These are phyloP conservation scores for Neocrepidodera transversa DNA, from an alignment of 2,888 invertebrate genomes.

Conservation along the genomic window DNA sequence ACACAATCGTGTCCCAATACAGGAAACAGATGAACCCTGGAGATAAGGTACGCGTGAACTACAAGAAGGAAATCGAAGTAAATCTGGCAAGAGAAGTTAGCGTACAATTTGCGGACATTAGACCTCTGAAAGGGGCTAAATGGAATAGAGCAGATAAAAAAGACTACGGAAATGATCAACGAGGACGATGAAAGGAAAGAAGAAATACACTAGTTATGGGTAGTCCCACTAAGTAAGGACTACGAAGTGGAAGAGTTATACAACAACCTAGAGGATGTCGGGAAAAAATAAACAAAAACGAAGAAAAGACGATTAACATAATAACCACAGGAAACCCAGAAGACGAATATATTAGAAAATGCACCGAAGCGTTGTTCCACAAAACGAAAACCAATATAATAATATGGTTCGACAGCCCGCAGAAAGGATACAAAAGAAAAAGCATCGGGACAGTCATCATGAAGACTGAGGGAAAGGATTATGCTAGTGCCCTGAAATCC, in stretches of 20 bases:
- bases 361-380: neutral
- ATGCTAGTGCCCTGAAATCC: neutral
- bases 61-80: too few species aligned
- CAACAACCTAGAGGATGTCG: neutral
- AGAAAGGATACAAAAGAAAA: neutral
- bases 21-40: too few species aligned
- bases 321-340: neutral
- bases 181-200: neutral
- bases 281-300: neutral
- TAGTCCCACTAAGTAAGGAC: neutral
- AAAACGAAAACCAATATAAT: too few species aligned
- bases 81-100: too few species aligned
- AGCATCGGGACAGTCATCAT: neutral
- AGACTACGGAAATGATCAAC: neutral
- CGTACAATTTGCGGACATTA: too few species aligned
- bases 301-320: neutral
- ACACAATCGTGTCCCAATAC: too few species aligned
- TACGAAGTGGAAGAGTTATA: neutral
- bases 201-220: neutral
- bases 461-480: neutral
- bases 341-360: neutral
- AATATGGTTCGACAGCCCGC: too few species aligned
- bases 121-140: too few species aligned
- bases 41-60: too few species aligned
- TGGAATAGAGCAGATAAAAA: too few species aligned